A percentile compares a stretch with the other conserved stretches of the same genome.
These are phyloP conservation scores for Plemyria rubiginata DNA, from an alignment of 2,888 invertebrate species.

Conservation along the genomic window DNA sequence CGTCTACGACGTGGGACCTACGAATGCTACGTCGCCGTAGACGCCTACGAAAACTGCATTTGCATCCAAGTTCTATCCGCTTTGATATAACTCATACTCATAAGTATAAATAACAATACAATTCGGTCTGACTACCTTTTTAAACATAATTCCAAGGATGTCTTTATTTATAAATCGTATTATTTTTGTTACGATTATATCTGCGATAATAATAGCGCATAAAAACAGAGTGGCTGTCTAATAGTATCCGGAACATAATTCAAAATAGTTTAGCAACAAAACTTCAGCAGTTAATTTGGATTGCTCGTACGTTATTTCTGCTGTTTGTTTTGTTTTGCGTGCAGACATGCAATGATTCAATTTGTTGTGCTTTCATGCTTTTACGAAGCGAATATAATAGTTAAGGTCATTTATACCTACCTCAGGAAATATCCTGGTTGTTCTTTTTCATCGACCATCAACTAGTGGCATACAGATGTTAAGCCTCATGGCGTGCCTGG, in stretches of 20 bases:
- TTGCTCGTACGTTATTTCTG: neutral
- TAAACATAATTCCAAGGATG: too few species aligned
- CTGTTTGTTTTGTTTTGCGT: constrained; percentile 6
- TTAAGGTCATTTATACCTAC: too few species aligned
- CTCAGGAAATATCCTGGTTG: too few species aligned
- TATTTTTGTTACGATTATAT: neutral
- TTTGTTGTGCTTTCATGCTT: neutral
- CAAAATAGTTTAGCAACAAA: constrained; percentile 20
- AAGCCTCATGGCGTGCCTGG: too few species aligned
- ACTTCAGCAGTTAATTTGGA: constrained; percentile 15
- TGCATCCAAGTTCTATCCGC: too few species aligned
- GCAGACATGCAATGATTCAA: neutral
- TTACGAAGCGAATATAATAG: neutral
- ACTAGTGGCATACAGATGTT: too few species aligned
- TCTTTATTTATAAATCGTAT: too few species aligned
- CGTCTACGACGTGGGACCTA: constrained; percentile 2
- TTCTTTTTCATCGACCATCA: too few species aligned
- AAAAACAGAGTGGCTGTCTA: neutral
- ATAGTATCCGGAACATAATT: constrained; percentile 7
- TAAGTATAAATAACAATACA: too few species aligned
- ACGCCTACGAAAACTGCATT: constrained; percentile 6
- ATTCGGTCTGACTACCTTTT: too few species aligned
- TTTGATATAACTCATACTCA: too few species aligned
- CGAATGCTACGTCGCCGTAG: constrained; percentile 17
- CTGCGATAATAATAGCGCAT: neutral